phyloP scores from a whole-genome alignment of 1,140 invertebrate species.

The Charaxes varanes region DNA sequence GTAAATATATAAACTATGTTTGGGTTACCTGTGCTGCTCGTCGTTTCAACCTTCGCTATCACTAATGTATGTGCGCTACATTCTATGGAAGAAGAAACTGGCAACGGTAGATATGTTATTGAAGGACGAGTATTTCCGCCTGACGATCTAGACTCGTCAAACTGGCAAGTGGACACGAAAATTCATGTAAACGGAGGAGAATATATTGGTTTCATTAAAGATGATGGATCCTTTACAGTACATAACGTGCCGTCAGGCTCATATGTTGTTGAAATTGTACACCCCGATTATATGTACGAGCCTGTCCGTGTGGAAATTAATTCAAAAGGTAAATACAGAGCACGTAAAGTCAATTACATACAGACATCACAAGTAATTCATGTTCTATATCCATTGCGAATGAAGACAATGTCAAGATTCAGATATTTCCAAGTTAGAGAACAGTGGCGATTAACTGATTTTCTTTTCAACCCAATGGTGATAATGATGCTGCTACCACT shows the following conservation, averaged over 20 bases:
- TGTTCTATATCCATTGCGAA: slow-evolving; percentile 92
- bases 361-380: slow-evolving; percentile 92
- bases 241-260: slow-evolving; percentile 94
- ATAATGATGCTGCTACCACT: slow-evolving; percentile 97
- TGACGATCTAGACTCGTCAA: slow-evolving; percentile 74
- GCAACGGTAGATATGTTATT: slow-evolving; percentile 79
- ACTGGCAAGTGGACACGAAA: slow-evolving; percentile 86
- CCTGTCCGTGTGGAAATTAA: slow-evolving; percentile 96
- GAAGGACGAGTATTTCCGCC: slow-evolving; percentile 89
- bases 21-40: slow-evolving; percentile 7
- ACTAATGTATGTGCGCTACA: slow-evolving; percentile 27
- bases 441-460: slow-evolving; percentile 94
- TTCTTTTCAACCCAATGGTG: slow-evolving; percentile 97
- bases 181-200: slow-evolving; percentile 92
- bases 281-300: slow-evolving; percentile 94
- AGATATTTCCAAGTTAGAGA: slow-evolving; percentile 96
- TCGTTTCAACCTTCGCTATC: slow-evolving; percentile 13
- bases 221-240: slow-evolving; percentile 95
- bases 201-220: slow-evolving; percentile 89
- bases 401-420: slow-evolving; percentile 87
- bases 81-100: slow-evolving; percentile 74
- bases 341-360: slow-evolving; percentile 95
- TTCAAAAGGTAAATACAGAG: slow-evolving; percentile 96
- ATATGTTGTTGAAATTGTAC: slow-evolving; percentile 94
- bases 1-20: slow-evolving; percentile 8